These are phyloP conservation scores for Oxygymnocypris stewartii DNA, from an alignment of 2,113 vertebrate species.

Conservation along the genomic window DNA sequence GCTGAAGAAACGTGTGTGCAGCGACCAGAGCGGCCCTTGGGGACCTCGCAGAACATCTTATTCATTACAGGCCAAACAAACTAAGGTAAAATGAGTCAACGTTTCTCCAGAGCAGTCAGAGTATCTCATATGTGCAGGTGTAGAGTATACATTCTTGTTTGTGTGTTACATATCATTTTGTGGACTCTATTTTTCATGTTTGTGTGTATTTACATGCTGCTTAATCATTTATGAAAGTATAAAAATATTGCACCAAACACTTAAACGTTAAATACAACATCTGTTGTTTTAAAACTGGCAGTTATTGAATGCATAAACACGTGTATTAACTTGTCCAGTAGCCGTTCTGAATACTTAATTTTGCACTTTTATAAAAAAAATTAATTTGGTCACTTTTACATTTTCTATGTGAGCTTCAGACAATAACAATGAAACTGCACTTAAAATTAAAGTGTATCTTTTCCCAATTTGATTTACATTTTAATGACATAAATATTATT, in stretches of 20 bases:
- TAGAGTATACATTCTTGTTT: neutral
- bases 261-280: neutral
- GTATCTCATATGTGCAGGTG: neutral
- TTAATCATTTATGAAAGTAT: neutral
- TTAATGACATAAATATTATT: neutral
- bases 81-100: constrained; percentile 38
- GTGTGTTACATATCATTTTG: neutral
- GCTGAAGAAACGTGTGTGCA: constrained; percentile 40
- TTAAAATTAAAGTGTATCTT: neutral
- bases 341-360: neutral
- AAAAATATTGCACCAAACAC: neutral
- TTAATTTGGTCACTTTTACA: neutral
- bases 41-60: constrained; percentile 25
- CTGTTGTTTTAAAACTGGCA: neutral
- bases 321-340: neutral
- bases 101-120: neutral
- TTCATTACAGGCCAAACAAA: constrained; percentile 19
- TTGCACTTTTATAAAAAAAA: too few relatives aligned
- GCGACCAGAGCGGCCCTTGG: constrained; percentile 36
- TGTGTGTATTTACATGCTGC: neutral
- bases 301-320: neutral
- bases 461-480: too few relatives aligned
- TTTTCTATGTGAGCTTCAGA: neutral
- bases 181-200: neutral
- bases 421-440: neutral